Percentiles rank a stretch among this genome's conserved stretches.
phyloP scores from a whole-genome alignment of 2,797 vertebrate species.

The Oreochromis mossambicus region DNA sequence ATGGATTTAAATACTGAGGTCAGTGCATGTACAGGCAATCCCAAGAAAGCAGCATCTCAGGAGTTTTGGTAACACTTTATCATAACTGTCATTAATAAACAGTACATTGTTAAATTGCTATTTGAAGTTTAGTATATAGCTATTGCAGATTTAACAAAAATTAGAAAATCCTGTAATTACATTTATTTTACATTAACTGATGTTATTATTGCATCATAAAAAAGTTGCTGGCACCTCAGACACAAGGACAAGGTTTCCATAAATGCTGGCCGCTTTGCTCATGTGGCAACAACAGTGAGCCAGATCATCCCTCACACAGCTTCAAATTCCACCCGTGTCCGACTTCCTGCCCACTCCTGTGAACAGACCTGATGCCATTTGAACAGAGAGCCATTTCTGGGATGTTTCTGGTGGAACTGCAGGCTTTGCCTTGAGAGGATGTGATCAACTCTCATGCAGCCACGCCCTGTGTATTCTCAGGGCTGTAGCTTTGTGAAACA shows the following conservation, averaged over 20 bases:
- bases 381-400: accelerated
- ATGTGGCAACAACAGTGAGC: background rate
- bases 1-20: background rate
- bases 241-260: accelerated
- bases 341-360: background rate
- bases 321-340: background rate
- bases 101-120: background rate
- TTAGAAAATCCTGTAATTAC: background rate
- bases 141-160: background rate
- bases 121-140: background rate
- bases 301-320: background rate
- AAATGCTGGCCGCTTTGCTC: background rate
- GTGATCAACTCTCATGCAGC: background rate
- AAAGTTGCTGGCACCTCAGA: background rate
- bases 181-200: background rate
- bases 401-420: background rate
- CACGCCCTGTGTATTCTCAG: accelerated
- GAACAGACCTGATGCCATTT: background rate
- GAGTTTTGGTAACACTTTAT: background rate
- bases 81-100: background rate
- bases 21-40: background rate
- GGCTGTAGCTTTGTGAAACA: background rate
- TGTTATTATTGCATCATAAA: background rate
- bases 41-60: background rate
- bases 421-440: background rate